phyloP scores from a whole-genome alignment of 2,797 vertebrate genomes.

The Chaunax sp. region DNA sequence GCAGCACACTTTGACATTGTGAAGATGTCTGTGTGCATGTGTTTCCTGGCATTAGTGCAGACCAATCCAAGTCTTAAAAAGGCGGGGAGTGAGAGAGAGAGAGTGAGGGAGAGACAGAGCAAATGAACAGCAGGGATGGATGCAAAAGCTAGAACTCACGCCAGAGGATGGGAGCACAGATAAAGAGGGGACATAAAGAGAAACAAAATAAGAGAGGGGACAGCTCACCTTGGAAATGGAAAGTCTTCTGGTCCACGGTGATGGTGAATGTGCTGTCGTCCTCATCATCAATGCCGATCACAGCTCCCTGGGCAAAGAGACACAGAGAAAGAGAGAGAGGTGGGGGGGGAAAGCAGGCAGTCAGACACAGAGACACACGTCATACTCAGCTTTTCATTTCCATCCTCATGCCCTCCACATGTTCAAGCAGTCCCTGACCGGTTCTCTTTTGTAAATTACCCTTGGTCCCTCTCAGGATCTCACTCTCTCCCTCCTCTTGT shows the following conservation, averaged over 20 bases:
- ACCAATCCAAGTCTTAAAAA: constrained; percentile 73
- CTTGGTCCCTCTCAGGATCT: constrained; percentile 58
- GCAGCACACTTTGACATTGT: constrained; percentile 50
- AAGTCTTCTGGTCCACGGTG: constrained; percentile 99
- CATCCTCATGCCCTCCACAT: constrained; percentile 81
- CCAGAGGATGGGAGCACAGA: constrained; percentile 31
- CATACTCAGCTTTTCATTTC: constrained; percentile 87
- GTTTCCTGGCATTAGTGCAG: constrained; percentile 70
- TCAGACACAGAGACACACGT: constrained; percentile 90
- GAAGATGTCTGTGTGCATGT: constrained; percentile 58
- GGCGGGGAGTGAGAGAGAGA: constrained; percentile 44
- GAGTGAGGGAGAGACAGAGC: constrained; percentile 26
- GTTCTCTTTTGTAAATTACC: constrained; percentile 61
- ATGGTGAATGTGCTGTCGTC: constrained; percentile 99
- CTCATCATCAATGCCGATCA: constrained; percentile 99
- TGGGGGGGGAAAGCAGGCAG: constrained; percentile 59
- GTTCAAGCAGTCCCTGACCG: constrained; percentile 78
- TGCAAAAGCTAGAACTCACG: constrained; percentile 28
- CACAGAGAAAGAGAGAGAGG: constrained; percentile 69
- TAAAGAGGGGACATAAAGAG: constrained; percentile 15
- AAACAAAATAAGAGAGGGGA: constrained; percentile 10
- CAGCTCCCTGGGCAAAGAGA: constrained; percentile 95
- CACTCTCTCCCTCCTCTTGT: constrained; percentile 66
- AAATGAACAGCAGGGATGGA: constrained; percentile 48
- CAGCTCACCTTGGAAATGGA: constrained; percentile 99